A percentile compares a stretch with the other conserved stretches of the same genome.
Conservation (phyloP, 64 coral and sea anemone species). For the Dendronephthya gigantea region DNA sequence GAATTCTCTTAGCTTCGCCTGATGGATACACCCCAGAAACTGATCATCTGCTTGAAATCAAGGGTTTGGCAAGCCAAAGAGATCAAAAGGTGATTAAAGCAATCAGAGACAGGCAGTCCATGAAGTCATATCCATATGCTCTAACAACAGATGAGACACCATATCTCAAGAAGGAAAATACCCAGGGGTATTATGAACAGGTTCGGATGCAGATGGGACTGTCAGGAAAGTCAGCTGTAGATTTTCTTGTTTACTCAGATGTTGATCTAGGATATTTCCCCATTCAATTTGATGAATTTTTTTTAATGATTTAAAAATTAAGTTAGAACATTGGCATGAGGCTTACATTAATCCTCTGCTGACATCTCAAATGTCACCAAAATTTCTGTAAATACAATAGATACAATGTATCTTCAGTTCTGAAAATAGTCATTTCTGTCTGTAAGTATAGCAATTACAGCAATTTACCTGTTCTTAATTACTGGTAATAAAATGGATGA, state of each 20-base stretch:
- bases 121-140: neutral
- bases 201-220: conserved; percentile 8
- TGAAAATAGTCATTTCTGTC: too few relatives aligned
- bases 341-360: neutral
- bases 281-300: neutral
- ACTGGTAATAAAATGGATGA: too few relatives aligned
- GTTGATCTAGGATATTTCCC: neutral
- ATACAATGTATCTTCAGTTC: neutral
- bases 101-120: too few relatives aligned
- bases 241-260: neutral
- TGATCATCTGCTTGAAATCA: neutral
- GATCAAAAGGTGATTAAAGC: neutral
- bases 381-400: neutral
- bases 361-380: neutral
- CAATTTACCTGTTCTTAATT: too few relatives aligned
- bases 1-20: neutral
- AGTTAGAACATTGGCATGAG: neutral
- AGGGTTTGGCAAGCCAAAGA: neutral
- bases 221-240: neutral
- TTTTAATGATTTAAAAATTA: neutral
- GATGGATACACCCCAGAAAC: neutral
- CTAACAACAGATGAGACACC: neutral
- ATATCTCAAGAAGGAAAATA: neutral
- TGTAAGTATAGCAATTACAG: too few relatives aligned
- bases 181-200: neutral